phyloP scores from a whole-genome alignment of 2,113 vertebrate genomes.

The Pangasianodon gigas region DNA sequence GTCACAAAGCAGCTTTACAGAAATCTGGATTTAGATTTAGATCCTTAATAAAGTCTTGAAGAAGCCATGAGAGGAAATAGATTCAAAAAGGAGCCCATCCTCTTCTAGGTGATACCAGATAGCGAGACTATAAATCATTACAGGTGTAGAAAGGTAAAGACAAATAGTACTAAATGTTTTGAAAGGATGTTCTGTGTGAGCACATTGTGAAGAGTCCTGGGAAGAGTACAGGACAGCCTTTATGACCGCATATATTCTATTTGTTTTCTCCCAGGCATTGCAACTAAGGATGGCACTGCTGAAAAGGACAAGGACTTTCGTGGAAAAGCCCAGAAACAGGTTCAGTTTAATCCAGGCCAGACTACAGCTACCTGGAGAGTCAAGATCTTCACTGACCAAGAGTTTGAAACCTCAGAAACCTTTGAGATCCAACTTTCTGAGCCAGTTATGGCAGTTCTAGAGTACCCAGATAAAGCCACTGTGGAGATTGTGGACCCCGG shows the following conservation, averaged over 20 bases:
- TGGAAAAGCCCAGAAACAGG: constrained; percentile 79
- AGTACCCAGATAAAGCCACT: constrained; percentile 74
- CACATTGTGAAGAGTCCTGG: neutral
- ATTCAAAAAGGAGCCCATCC: neutral
- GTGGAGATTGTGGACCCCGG: constrained; percentile 85
- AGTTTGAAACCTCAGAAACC: constrained; percentile 83
- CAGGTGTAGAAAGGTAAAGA: neutral
- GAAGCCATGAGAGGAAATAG: neutral
- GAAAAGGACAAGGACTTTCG: constrained; percentile 83
- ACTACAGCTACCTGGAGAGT: constrained; percentile 80
- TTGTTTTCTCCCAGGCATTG: constrained; percentile 70
- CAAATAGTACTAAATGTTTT: neutral
- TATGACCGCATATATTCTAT: neutral
- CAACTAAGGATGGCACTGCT: constrained; percentile 81
- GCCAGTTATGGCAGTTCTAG: constrained; percentile 81
- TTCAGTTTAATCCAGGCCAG: constrained; percentile 85
- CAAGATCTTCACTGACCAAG: constrained; percentile 79
- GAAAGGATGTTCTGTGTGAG: neutral
- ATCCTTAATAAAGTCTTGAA: neutral
- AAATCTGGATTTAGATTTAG: neutral
- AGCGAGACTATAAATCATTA: neutral
- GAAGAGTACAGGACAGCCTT: neutral
- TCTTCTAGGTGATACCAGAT: neutral
- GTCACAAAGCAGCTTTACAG: neutral
- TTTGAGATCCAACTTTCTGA: constrained; percentile 84